A percentile compares a stretch with the other conserved stretches of the same genome.
phyloP scores from a whole-genome alignment of 2,888 invertebrate genomes.

The Cryptocephalus moraei region DNA sequence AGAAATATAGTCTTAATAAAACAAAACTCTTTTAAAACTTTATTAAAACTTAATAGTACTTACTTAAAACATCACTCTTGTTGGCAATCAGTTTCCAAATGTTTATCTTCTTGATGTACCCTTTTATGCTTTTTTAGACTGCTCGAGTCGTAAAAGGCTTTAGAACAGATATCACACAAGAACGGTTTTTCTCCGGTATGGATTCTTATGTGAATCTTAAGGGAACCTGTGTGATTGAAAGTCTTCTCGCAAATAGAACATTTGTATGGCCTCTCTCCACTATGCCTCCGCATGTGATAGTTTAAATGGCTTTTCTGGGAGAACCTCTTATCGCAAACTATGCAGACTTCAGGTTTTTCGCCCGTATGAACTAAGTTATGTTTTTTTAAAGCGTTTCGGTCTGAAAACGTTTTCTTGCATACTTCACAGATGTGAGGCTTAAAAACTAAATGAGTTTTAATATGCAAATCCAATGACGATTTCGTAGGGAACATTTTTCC shows the following conservation, averaged over 20 bases:
- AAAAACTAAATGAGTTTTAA: conserved; percentile 11
- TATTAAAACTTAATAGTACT: no score
- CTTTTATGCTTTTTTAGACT: conserved; percentile 12
- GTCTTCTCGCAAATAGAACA: conserved; percentile 1
- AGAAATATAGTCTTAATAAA: no score
- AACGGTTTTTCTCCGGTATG: conserved; percentile 12
- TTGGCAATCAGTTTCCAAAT: no score
- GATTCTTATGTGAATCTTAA: conserved; percentile 11
- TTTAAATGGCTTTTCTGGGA: conserved; percentile 13
- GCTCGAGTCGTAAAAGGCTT: conserved; percentile 10
- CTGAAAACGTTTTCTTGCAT: conserved; percentile 11
- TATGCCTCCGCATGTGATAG: conserved; percentile 14
- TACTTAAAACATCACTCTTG: no score
- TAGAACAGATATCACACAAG: conserved; percentile 8
- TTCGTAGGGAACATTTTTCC: conserved; percentile 11
- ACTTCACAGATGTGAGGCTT: conserved; percentile 10
- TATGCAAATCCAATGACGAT: conserved; percentile 7
- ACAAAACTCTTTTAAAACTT: no score
- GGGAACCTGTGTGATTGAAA: conserved; percentile 9
- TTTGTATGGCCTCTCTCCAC: conserved; percentile 1
- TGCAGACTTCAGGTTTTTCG: conserved; percentile 10
- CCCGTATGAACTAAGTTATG: conserved; percentile 10
- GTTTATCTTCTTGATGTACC: conserved; percentile 2
- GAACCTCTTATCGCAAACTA: conserved; percentile 12
- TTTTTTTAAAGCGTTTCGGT: conserved; percentile 7